Conservation (phyloP, 2,113 vertebrate genomes). For the Tragulus kanchil region DNA sequence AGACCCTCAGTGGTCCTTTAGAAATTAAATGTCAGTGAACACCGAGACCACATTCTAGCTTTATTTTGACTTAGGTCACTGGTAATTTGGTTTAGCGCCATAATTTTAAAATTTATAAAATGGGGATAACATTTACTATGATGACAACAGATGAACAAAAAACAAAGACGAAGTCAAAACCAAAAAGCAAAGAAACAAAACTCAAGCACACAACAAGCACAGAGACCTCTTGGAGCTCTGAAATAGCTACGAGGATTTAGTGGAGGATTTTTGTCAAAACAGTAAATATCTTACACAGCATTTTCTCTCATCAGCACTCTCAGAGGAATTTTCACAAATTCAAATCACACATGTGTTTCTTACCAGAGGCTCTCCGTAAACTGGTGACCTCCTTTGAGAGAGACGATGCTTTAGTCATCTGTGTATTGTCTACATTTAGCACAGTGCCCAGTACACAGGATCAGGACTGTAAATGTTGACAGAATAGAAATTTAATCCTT, state of each 20-base stretch:
- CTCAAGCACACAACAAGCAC: neutral
- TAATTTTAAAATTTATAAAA: neutral
- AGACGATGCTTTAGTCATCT: neutral
- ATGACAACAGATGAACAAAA: neutral
- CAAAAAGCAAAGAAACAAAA: neutral
- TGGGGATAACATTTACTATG: neutral
- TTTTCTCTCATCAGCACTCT: neutral
- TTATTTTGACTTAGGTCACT: neutral
- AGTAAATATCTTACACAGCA: neutral
- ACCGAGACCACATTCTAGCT: conserved; percentile 7
- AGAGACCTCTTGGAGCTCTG: neutral
- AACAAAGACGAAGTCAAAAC: neutral
- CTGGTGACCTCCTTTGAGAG: neutral
- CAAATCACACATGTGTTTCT: neutral
- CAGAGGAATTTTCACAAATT: neutral
- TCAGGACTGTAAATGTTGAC: neutral
- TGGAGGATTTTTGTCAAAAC: neutral
- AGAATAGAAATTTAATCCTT: neutral
- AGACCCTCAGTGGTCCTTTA: neutral
- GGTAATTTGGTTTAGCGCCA: neutral
- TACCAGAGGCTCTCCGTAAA: neutral
- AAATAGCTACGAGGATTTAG: neutral
- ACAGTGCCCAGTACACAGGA: no score
- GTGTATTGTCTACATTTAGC: neutral
- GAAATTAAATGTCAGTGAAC: neutral